Evolutionary conservation across 2,888 invertebrate genomes (phyloP), one percentile per base, ranked within the genome.

Genomic region (Aproaerema taeniolella): DNA sequence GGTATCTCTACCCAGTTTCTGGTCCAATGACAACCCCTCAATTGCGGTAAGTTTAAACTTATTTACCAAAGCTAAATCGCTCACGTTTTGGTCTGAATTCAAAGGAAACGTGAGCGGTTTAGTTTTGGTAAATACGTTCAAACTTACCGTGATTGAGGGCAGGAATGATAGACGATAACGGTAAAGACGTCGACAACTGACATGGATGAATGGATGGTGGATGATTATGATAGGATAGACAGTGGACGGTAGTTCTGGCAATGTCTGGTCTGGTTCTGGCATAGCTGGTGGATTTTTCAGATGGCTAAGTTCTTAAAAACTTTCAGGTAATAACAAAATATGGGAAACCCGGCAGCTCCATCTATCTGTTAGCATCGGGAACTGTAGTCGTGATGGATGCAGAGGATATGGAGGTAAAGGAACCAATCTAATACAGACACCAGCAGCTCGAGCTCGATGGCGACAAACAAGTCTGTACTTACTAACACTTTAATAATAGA

Each of bases 321-420:
- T 62, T 64, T 28, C 54, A 91, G 70, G 67, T 80, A 1, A 85
- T 91, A 25, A 75, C 90, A 1, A 87, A 83, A 51, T 80, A 82
- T 7, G 88, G 88, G 1, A 68, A 76, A 4, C 65, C 72, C 0
- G 89, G 89, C 0, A 81, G 87, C 9, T 83, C 85, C 31, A 87
- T 91, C 81, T 90, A 86, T 52, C 87, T 91, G 53, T 75, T 91
- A 33, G 82, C 88, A 2, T 82, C 81, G 31, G 91, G 91, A 7
- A 89, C 89, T 0, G 90, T 91, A 1, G 86, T 88, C 1, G 83
- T 90, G 2, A 67, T 82, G 34, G 87, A 88, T n/a, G 72, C 83
- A 0, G 72, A 72, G 0, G 89, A 89, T 10, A 86, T 76, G 62
- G 91, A 91, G 72, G 89, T 67, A 38, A n/a, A n/a, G n/a, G n/a